Conservation (phyloP, 2,888 invertebrate genomes). For the Phalangium opilio region DNA sequence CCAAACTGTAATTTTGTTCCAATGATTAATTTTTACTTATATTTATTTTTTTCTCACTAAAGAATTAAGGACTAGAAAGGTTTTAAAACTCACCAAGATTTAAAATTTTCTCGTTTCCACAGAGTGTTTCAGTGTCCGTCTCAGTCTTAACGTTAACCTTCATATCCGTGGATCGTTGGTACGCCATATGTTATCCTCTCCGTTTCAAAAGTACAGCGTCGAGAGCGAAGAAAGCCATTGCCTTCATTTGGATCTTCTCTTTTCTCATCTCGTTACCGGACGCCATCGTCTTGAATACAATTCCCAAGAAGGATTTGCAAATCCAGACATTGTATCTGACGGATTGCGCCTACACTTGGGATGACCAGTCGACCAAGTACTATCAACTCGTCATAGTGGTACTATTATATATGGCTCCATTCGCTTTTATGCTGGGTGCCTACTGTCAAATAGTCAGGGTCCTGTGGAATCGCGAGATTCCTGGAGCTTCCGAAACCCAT, state of each 20-base stretch:
- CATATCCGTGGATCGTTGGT: constrained; percentile 88
- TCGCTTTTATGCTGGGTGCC: constrained; percentile 63
- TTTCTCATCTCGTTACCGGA: constrained; percentile 44
- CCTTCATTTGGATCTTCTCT: constrained; percentile 65
- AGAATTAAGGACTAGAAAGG: too few species aligned
- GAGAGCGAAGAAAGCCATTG: constrained; percentile 61
- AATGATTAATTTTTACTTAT: too few species aligned
- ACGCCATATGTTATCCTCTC: constrained; percentile 80
- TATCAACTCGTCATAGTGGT: constrained; percentile 27
- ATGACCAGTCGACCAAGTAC: constrained; percentile 42
- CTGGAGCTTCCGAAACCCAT: constrained; percentile 35
- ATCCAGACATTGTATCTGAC: constrained; percentile 42
- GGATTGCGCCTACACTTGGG: constrained; percentile 57
- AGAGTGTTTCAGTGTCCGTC: constrained; percentile 83
- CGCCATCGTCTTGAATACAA: constrained; percentile 44
- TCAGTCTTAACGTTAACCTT: constrained; percentile 83
- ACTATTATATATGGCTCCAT: constrained; percentile 62
- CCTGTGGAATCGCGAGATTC: constrained; percentile 64
- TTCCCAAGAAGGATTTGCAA: constrained; percentile 26
- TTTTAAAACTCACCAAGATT: too few species aligned
- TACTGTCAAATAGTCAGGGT: constrained; percentile 70
- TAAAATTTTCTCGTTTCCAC: constrained; percentile 23
- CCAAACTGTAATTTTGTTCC: too few species aligned
- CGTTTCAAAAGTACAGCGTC: constrained; percentile 70
- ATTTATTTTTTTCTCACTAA: too few species aligned